Evolutionary conservation across 1,140 invertebrate species (phyloP).

Genomic region (Drosophila quadrilineata): DNA sequence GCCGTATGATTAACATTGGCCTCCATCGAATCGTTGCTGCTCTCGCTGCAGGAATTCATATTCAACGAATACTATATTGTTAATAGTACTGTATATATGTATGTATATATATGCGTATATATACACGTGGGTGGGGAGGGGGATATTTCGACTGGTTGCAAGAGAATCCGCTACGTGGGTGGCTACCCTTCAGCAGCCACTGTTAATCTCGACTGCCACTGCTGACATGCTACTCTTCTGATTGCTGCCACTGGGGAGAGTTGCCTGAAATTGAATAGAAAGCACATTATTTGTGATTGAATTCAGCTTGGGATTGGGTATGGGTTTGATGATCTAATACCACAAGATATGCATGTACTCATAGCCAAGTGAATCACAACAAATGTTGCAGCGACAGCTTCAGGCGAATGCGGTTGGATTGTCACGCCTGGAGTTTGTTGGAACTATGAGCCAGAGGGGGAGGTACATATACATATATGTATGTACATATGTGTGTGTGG

Average conservation of each 20-base stretch:
- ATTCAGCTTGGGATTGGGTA: no score
- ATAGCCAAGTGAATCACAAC: conserved; percentile 46
- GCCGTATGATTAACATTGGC: conserved; percentile 31
- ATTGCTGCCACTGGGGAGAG: no score
- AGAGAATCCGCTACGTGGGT: neutral
- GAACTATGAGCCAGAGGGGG: no score
- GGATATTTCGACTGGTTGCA: no score
- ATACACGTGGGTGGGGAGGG: no score
- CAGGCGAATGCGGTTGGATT: conserved; percentile 13
- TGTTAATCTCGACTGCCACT: conserved; percentile 43
- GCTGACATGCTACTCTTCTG: conserved; percentile 52
- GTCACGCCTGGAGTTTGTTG: neutral
- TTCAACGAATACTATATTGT: neutral
- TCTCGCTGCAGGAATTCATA: conserved; percentile 68
- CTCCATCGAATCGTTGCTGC: conserved; percentile 63
- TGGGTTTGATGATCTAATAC: conserved; percentile 48
- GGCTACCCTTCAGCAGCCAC: conserved; percentile 43
- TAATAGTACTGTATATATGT: neutral
- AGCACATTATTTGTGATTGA: neutral
- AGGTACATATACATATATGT: neutral
- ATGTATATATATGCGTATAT: neutral
- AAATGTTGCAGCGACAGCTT: conserved; percentile 7
- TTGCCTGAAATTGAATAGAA: conserved; percentile 8
- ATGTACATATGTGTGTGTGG: conserved; percentile 13
- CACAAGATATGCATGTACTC: conserved; percentile 5